phyloP scores from a whole-genome alignment of 1,140 invertebrate genomes.

The Meloidogyne exigua region DNA sequence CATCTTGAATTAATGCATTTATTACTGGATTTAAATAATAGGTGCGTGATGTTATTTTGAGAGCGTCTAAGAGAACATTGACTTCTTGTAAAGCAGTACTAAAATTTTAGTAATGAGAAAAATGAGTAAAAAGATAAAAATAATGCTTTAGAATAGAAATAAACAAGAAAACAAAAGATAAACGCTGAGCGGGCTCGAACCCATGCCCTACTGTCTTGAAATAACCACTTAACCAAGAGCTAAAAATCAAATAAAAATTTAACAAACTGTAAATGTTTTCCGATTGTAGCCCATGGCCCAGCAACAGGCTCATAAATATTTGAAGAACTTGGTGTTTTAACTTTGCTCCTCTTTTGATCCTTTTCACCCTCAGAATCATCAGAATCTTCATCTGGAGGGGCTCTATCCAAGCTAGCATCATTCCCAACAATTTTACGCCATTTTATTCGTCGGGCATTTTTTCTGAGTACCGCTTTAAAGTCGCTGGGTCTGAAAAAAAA shows the following conservation, averaged over 20 bases:
- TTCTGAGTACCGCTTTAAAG: constrained; percentile 43
- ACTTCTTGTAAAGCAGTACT: constrained; percentile 47
- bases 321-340: not conserved
- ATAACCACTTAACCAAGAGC: not conserved
- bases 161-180: constrained; percentile 14
- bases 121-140: not conserved
- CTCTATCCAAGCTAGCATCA: constrained; percentile 29
- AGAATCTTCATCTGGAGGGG: not conserved
- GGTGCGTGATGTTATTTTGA: constrained; percentile 35
- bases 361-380: constrained; percentile 35
- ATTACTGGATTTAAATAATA: constrained; percentile 21
- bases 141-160: constrained; percentile 12
- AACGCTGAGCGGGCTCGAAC: not conserved
- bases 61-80: constrained; percentile 36
- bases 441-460: constrained; percentile 35
- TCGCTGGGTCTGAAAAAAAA: constrained; percentile 33
- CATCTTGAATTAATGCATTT: constrained; percentile 24
- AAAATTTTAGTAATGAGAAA: not conserved
- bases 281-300: constrained; percentile 48
- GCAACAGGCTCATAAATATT: constrained; percentile 40
- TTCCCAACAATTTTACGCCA: constrained; percentile 42
- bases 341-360: constrained; percentile 14
- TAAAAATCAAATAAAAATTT: not conserved
- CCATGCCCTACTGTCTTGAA: not conserved
- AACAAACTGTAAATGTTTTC: constrained; percentile 47